Evolutionary conservation across 2,888 invertebrate species (phyloP).

Genomic region (Idaea straminata): DNA sequence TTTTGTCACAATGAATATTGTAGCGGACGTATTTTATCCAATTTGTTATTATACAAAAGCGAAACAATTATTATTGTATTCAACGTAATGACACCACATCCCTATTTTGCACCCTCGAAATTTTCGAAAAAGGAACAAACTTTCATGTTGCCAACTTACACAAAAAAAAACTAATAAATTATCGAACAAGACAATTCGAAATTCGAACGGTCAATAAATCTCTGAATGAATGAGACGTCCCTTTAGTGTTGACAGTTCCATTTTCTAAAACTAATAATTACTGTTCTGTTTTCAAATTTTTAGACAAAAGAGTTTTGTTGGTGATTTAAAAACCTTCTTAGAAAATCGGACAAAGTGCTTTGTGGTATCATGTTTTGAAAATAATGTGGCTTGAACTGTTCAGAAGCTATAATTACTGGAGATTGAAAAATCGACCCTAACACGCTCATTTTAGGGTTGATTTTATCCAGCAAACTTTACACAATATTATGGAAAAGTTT

Average conservation of each 20-base stretch:
- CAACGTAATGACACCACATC: neutral
- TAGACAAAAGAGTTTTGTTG: slow-evolving; percentile 24
- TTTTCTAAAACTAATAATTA: slow-evolving; percentile 51
- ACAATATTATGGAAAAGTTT: neutral
- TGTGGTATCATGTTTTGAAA: slow-evolving; percentile 65
- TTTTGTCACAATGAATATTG: too few species aligned
- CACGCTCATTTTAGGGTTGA: neutral
- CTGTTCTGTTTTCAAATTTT: slow-evolving; percentile 41
- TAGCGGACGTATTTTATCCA: neutral
- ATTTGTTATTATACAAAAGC: neutral
- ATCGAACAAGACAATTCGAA: slow-evolving; percentile 32
- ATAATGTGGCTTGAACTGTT: slow-evolving; percentile 35
- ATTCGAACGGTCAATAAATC: slow-evolving; percentile 39
- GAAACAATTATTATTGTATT: neutral
- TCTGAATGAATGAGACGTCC: slow-evolving; percentile 15
- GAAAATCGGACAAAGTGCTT: slow-evolving; percentile 49
- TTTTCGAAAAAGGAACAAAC: neutral
- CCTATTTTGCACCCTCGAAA: neutral
- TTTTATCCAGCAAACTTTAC: neutral
- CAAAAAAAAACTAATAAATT: slow-evolving; percentile 31
- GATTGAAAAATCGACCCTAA: neutral
- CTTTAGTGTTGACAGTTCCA: slow-evolving; percentile 33
- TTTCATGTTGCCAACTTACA: neutral
- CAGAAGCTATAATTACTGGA: neutral
- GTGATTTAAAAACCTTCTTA: slow-evolving; percentile 40